Evolutionary conservation across 2,113 vertebrate species (phyloP).

Genomic region (Neoarius graeffei): DNA sequence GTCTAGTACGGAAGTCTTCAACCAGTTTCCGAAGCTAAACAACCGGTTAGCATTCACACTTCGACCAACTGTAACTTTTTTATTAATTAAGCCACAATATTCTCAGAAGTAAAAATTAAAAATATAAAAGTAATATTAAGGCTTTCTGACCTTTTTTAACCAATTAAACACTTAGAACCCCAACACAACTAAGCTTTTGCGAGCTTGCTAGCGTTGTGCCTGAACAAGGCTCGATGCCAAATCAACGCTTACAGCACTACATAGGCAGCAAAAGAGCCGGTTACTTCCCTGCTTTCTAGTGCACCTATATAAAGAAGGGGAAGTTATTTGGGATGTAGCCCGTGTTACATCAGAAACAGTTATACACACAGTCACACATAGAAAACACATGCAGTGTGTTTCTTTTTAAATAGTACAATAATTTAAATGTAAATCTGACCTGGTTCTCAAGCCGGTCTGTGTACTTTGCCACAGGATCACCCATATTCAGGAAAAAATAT

Average conservation of each 20-base stretch:
- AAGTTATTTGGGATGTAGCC: background rate
- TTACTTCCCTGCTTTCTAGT: background rate
- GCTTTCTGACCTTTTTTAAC: background rate
- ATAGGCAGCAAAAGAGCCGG: background rate
- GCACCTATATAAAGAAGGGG: background rate
- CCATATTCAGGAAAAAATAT: conserved; percentile 67
- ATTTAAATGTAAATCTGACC: conserved; percentile 65
- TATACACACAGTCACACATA: too few relatives aligned
- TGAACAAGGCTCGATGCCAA: background rate
- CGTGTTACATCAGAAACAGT: background rate
- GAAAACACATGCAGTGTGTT: background rate
- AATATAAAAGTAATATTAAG: too few relatives aligned
- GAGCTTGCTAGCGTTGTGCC: background rate
- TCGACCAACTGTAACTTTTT: too few relatives aligned
- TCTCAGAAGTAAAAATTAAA: background rate
- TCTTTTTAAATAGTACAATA: background rate
- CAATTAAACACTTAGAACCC: background rate
- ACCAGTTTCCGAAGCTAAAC: background rate
- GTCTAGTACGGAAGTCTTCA: background rate
- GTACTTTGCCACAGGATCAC: conserved; percentile 67
- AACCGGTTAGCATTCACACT: background rate
- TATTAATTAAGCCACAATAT: background rate
- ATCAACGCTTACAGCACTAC: background rate
- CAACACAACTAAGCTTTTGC: background rate
- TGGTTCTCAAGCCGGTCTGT: conserved; percentile 78